These are phyloP conservation scores for Pogonocherus hispidulus DNA, from an alignment of 2,888 invertebrate species.

Conservation along the genomic window DNA sequence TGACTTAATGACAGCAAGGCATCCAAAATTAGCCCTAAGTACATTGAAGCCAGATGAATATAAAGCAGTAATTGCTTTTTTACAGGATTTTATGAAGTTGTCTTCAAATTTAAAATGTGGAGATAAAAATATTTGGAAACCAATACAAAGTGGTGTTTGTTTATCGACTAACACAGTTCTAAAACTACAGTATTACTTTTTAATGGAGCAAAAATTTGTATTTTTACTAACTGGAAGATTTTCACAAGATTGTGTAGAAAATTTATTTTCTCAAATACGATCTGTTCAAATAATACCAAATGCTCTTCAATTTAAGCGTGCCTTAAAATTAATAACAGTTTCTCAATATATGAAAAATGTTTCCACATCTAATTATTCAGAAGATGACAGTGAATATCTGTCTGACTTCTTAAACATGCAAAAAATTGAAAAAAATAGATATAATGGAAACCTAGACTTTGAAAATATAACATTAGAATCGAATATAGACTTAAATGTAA, in stretches of 20 bases:
- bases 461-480: too few relatives aligned
- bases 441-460: too few relatives aligned
- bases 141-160: constrained; percentile 36
- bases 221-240: constrained; percentile 18
- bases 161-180: constrained; percentile 45
- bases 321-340: constrained; percentile 7
- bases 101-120: constrained; percentile 32
- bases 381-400: too few relatives aligned
- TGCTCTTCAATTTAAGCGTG: constrained; percentile 29
- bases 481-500: too few relatives aligned
- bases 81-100: constrained; percentile 48
- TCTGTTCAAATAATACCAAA: constrained; percentile 37
- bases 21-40: not conserved
- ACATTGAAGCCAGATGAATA: constrained; percentile 36
- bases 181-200: constrained; percentile 34
- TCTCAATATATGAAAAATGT: constrained; percentile 16
- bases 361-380: not conserved
- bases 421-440: too few relatives aligned
- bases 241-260: constrained; percentile 46
- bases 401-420: too few relatives aligned
- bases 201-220: constrained; percentile 33
- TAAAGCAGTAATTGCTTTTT: constrained; percentile 33
- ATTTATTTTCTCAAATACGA: constrained; percentile 43
- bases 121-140: constrained; percentile 39
- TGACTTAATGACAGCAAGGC: not conserved